Percentiles rank a stretch among this genome's conserved stretches.
Evolutionary conservation across 2,113 vertebrate species (phyloP).

Genomic region (Blennius ocellaris): DNA sequence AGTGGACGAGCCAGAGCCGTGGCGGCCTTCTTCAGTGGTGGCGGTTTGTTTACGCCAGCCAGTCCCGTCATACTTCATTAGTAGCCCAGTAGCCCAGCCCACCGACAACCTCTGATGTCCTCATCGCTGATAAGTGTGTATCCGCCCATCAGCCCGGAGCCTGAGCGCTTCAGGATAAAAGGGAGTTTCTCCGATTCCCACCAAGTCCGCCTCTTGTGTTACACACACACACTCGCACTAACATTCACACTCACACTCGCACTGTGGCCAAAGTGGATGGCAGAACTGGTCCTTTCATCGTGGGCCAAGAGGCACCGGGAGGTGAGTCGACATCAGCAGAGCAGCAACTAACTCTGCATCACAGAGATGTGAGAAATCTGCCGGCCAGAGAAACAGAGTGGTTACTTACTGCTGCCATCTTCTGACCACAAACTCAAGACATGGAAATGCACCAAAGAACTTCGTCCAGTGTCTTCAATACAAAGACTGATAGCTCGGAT

Average conservation of each 20-base stretch:
- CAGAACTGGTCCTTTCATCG: conserved; percentile 71
- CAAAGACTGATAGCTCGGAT: too few species aligned
- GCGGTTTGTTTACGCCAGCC: conserved; percentile 83
- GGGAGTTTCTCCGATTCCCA: conserved; percentile 57
- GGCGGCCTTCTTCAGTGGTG: conserved; percentile 80
- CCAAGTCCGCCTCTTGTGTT: conserved; percentile 43
- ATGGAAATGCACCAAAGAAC: background rate
- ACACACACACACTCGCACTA: conserved; percentile 44
- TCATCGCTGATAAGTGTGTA: conserved; percentile 72
- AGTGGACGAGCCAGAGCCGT: conserved; percentile 73
- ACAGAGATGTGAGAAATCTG: conserved; percentile 83
- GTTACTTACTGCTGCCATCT: conserved; percentile 60
- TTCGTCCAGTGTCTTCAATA: too few species aligned
- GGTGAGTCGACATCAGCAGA: conserved; percentile 64
- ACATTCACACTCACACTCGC: conserved; percentile 33
- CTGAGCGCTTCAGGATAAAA: conserved; percentile 65
- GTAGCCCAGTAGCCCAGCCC: conserved; percentile 80
- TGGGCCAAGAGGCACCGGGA: conserved; percentile 68
- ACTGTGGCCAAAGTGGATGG: conserved; percentile 40
- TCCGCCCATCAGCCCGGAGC: conserved; percentile 65
- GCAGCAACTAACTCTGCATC: conserved; percentile 80
- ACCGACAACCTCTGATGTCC: conserved; percentile 80
- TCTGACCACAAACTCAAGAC: conserved; percentile 25
- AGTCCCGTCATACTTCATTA: conserved; percentile 84
- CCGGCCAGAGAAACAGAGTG: conserved; percentile 54